Percentiles rank a stretch among this genome's conserved stretches.
Conservation (phyloP, 2,888 invertebrate species). For the Alsophila aescularia region DNA sequence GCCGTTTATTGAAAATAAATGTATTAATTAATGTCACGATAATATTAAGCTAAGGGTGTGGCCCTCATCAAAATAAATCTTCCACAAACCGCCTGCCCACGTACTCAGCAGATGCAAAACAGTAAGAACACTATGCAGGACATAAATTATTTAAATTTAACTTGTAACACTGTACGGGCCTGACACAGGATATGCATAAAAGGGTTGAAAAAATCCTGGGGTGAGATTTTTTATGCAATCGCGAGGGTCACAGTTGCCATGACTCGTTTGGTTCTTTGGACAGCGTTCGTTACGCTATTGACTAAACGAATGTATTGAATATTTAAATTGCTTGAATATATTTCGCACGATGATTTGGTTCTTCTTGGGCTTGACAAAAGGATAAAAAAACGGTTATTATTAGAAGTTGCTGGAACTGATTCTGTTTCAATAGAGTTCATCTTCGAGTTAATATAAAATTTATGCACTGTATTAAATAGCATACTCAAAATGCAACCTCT, state of each 20-base stretch:
- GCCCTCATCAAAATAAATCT: conserved; percentile 31
- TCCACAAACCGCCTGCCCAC: conserved; percentile 44
- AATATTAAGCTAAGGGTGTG: conserved; percentile 10
- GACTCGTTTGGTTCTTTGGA: conserved; percentile 54
- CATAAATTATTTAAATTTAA: conserved; percentile 84
- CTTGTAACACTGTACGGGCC: conserved; percentile 77
- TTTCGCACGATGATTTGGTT: conserved; percentile 70
- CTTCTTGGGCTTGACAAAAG: conserved; percentile 20
- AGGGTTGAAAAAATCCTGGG: conserved; percentile 75
- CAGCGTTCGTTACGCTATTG: conserved; percentile 66
- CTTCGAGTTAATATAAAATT: background rate
- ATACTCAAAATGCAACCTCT: too few species aligned
- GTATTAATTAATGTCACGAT: background rate
- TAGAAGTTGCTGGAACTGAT: conserved; percentile 23
- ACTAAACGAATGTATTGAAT: conserved; percentile 64
- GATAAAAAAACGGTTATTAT: conserved; percentile 10
- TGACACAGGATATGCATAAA: conserved; percentile 82
- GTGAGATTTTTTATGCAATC: conserved; percentile 72
- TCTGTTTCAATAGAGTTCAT: conserved; percentile 14
- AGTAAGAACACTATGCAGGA: conserved; percentile 58
- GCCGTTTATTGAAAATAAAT: background rate
- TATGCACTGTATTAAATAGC: too few species aligned
- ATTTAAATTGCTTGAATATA: conserved; percentile 57
- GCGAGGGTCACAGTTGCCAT: conserved; percentile 58
- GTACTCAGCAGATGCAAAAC: conserved; percentile 70